Evolutionary conservation across 2,797 vertebrate species (phyloP).

Genomic region (Xyrichtys novacula): DNA sequence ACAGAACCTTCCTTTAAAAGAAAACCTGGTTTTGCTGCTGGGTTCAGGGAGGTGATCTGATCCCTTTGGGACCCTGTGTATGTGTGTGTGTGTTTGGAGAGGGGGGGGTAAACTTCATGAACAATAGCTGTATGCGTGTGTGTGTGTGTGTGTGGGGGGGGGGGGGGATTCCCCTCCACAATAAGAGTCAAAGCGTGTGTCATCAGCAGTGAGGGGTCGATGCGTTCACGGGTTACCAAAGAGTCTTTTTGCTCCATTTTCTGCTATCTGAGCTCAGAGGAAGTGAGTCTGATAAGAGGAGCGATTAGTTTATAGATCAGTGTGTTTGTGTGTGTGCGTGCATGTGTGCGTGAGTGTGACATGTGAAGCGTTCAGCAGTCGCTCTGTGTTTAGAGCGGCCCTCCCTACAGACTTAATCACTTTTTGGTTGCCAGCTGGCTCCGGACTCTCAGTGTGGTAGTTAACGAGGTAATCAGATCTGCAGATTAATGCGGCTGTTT

Average conservation of each 20-base stretch:
- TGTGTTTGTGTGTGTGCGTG: slow-evolving; percentile 15
- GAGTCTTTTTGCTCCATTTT: slow-evolving; percentile 10
- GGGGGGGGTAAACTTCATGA: background rate
- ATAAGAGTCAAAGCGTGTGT: slow-evolving; percentile 16
- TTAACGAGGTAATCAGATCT: slow-evolving; percentile 66
- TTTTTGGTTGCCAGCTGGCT: slow-evolving; percentile 32
- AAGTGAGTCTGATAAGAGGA: slow-evolving; percentile 9
- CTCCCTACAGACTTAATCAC: slow-evolving; percentile 35
- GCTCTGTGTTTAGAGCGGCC: background rate
- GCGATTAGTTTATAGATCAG: slow-evolving; percentile 9
- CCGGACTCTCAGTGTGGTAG: slow-evolving; percentile 16
- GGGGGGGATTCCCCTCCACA: slow-evolving; percentile 11
- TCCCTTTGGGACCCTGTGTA: slow-evolving; percentile 5
- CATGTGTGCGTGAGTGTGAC: slow-evolving; percentile 2
- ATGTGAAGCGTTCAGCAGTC: background rate
- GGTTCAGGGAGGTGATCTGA: slow-evolving; percentile 6
- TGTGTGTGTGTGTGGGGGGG: background rate
- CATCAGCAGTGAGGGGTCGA: background rate
- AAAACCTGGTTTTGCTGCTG: background rate
- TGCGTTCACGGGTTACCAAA: slow-evolving; percentile 1
- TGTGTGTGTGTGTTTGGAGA: background rate
- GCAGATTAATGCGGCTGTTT: slow-evolving; percentile 49
- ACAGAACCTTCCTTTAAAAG: background rate
- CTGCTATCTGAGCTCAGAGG: slow-evolving; percentile 6
- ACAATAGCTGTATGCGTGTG: slow-evolving; percentile 28